Percentiles rank a stretch among this genome's conserved stretches.
Conservation (phyloP, 2,888 invertebrate species). For the Noctua janthina region DNA sequence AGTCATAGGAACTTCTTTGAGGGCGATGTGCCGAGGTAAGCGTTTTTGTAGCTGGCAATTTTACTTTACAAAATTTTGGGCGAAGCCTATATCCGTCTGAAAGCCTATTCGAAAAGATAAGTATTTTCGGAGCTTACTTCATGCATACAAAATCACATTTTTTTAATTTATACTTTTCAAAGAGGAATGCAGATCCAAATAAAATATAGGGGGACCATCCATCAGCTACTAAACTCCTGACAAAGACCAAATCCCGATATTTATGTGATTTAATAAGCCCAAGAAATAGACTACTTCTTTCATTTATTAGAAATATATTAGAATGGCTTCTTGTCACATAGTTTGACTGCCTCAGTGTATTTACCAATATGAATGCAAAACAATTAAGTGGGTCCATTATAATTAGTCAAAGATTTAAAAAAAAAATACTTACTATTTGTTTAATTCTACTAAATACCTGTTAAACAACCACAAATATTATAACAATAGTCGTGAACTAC, state of each 20-base stretch:
- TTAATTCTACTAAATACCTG: background rate
- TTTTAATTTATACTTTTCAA: background rate
- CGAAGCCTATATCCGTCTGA: background rate
- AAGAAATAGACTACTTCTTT: background rate
- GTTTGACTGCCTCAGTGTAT: too few relatives aligned
- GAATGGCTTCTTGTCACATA: background rate
- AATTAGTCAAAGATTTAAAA: too few relatives aligned
- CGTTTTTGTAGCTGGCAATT: background rate
- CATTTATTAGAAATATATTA: background rate
- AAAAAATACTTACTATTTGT: background rate
- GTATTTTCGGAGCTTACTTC: background rate
- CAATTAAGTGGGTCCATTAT: background rate
- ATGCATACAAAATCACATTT: background rate
- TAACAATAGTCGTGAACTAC: background rate
- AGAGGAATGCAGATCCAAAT: background rate
- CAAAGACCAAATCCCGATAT: background rate
- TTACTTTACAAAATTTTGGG: background rate
- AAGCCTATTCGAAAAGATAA: background rate
- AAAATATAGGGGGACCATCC: background rate
- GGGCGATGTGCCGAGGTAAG: constrained; percentile 93
- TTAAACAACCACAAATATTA: background rate
- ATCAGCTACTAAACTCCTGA: background rate
- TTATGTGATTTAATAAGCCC: too few relatives aligned
- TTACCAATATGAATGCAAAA: background rate
- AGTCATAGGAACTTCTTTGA: constrained; percentile 95